Evolutionary conservation across 2,113 vertebrate genomes (phyloP).

Genomic region (Mugil cephalus): DNA sequence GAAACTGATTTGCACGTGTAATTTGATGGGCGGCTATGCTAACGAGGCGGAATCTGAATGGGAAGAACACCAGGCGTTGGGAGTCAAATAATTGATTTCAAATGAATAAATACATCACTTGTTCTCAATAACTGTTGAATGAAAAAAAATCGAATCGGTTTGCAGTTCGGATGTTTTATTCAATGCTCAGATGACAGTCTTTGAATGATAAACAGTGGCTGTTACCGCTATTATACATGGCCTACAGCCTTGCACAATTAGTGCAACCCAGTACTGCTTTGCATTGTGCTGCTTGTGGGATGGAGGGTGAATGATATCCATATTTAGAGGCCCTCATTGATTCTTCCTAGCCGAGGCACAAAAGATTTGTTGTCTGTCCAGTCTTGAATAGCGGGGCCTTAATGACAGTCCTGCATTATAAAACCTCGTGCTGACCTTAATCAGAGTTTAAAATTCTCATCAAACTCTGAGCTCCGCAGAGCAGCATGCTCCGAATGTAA

Average conservation of each 20-base stretch:
- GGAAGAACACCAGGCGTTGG: not conserved
- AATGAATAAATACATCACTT: not conserved
- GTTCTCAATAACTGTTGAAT: conserved; percentile 16
- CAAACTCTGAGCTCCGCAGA: conserved; percentile 19
- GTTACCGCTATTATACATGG: conserved; percentile 47
- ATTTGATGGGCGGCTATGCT: conserved; percentile 39
- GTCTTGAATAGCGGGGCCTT: conserved; percentile 54
- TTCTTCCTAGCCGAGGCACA: conserved; percentile 66
- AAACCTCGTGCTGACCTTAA: conserved; percentile 50
- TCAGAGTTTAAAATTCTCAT: conserved; percentile 33
- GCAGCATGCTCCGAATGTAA: conserved; percentile 23
- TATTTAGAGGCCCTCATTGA: conserved; percentile 75
- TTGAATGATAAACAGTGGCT: conserved; percentile 46
- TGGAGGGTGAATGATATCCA: conserved; percentile 57
- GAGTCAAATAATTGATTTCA: not conserved
- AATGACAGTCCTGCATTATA: conserved; percentile 47
- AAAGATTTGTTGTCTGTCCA: conserved; percentile 68
- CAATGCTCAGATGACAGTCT: conserved; percentile 16
- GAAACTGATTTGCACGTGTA: conserved; percentile 29
- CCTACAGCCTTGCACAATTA: conserved; percentile 55
- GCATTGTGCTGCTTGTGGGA: conserved; percentile 64
- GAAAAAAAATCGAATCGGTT: conserved; percentile 16
- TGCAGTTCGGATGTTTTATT: conserved; percentile 25
- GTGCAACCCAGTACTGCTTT: conserved; percentile 67
- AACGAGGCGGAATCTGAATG: conserved; percentile 6